Evolutionary conservation across 2,888 invertebrate genomes (phyloP).

Genomic region (Drosophila prolongata): DNA sequence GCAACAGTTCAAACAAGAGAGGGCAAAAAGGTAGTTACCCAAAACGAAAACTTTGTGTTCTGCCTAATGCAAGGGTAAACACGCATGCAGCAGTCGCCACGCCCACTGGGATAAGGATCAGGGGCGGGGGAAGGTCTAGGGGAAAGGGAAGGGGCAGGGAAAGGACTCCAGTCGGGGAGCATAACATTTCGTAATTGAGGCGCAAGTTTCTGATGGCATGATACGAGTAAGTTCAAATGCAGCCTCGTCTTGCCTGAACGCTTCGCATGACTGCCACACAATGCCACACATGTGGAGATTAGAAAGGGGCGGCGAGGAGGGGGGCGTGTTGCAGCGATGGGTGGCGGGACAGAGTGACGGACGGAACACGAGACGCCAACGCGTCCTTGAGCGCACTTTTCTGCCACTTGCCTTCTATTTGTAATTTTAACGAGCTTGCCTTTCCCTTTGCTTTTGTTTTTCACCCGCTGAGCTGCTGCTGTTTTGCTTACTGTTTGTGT

Average conservation of each 20-base stretch:
- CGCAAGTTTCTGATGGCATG: constrained; percentile 52
- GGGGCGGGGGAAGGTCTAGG: neutral
- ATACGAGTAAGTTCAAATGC: constrained; percentile 59
- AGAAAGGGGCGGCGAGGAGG: constrained; percentile 9
- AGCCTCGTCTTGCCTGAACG: constrained; percentile 33
- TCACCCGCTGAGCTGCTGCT: constrained; percentile 39
- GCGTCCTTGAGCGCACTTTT: constrained; percentile 79
- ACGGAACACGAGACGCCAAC: constrained; percentile 55
- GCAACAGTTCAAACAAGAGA: constrained; percentile 50
- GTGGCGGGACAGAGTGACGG: neutral
- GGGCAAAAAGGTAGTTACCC: constrained; percentile 16
- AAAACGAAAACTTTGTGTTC: constrained; percentile 34
- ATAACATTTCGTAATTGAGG: constrained; percentile 52
- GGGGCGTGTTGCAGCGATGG: neutral
- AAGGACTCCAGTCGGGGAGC: constrained; percentile 3
- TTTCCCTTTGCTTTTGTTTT: constrained; percentile 45
- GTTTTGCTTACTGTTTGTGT: constrained; percentile 55
- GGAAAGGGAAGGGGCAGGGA: neutral
- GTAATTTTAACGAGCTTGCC: constrained; percentile 56
- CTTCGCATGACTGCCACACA: constrained; percentile 52
- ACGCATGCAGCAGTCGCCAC: constrained; percentile 46
- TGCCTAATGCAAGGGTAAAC: constrained; percentile 55
- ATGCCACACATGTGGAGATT: constrained; percentile 27
- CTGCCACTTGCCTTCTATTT: constrained; percentile 79
- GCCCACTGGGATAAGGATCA: constrained; percentile 8